These are phyloP conservation scores for Dromaius novaehollandiae DNA, from an alignment of 2,113 vertebrate species.

Conservation along the genomic window DNA sequence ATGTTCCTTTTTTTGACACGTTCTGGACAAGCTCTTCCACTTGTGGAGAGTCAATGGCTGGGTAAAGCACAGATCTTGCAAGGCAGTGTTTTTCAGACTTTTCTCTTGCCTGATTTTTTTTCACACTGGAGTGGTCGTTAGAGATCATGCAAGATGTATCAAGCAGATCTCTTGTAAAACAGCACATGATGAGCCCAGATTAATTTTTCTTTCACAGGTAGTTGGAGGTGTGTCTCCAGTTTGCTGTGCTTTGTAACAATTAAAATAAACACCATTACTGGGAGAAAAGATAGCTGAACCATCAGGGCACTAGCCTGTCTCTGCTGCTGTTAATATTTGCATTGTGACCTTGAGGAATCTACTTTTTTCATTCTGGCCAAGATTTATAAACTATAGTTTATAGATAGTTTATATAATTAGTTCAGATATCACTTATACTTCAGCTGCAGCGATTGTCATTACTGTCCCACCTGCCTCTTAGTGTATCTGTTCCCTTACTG, in stretches of 20 bases:
- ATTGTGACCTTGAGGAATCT: not conserved
- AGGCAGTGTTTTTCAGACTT: not conserved
- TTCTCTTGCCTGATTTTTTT: not conserved
- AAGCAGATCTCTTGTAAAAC: not conserved
- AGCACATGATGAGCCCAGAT: not conserved
- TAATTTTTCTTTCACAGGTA: not conserved
- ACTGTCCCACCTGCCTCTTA: not conserved
- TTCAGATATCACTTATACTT: not conserved
- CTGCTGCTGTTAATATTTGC: not conserved
- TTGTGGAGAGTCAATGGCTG: not conserved
- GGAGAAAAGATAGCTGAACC: not conserved
- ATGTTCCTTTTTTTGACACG: accelerated
- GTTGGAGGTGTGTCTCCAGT: not conserved
- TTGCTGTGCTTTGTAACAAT: not conserved
- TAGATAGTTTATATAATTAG: not conserved
- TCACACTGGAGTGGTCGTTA: not conserved
- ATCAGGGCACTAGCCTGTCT: not conserved
- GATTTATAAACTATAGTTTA: not conserved
- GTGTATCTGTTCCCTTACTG: not conserved
- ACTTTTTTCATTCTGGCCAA: not conserved
- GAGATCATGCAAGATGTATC: not conserved
- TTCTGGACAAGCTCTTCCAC: not conserved
- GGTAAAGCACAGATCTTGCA: not conserved
- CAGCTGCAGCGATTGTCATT: not conserved
- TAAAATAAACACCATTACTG: not conserved